Evolutionary conservation across 1,140 invertebrate species (phyloP).

Genomic region (Lepidurus apus): DNA sequence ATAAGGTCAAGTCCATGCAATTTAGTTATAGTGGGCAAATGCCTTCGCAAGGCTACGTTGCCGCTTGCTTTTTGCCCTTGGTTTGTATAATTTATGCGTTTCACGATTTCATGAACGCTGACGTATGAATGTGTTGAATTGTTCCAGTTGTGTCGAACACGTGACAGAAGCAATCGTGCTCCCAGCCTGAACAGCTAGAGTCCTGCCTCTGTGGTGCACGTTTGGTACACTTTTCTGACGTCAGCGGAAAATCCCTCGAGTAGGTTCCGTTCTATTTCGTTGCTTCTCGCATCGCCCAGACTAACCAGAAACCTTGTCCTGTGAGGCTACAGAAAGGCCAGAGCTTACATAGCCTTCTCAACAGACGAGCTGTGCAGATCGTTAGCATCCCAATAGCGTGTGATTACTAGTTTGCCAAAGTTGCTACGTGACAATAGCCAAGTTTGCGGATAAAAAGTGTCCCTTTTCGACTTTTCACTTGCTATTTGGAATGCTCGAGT

Average conservation of each 20-base stretch:
- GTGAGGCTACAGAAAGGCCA: not conserved
- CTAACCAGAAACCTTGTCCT: not conserved
- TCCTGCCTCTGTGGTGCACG: too few species aligned
- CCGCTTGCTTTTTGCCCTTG: not conserved
- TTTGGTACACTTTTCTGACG: not conserved
- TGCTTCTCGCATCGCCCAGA: not conserved
- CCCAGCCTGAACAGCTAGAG: not conserved
- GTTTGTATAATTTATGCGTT: not conserved
- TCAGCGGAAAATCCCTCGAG: conserved; percentile 2
- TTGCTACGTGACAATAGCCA: conserved; percentile 18
- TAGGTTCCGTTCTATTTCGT: not conserved
- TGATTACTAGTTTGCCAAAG: not conserved
- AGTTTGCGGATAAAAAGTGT: not conserved
- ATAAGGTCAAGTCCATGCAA: not conserved
- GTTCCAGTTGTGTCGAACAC: not conserved
- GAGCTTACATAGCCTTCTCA: conserved; percentile 5
- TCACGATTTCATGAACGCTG: not conserved
- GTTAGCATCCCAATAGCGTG: not conserved
- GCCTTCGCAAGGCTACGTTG: not conserved
- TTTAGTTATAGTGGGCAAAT: not conserved
- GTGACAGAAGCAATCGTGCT: not conserved
- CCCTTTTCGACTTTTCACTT: not conserved
- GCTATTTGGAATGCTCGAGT: conserved; percentile 1
- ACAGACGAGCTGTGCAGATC: not conserved
- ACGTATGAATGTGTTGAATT: not conserved